phyloP scores from a whole-genome alignment of 2,797 vertebrate genomes.

The Pipistrellus pipistrellus region DNA sequence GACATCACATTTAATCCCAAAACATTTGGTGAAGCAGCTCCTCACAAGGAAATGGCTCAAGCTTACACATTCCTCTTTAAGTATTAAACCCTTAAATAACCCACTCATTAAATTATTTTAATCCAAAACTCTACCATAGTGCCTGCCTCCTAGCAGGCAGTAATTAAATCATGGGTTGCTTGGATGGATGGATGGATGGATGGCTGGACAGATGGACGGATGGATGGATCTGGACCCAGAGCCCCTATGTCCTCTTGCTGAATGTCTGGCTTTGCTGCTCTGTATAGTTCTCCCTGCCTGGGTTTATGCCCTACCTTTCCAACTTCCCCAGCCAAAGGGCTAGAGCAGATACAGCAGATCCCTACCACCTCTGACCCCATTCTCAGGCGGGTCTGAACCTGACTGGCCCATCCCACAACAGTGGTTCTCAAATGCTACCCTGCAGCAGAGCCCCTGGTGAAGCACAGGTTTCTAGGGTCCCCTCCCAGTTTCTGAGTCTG shows the following conservation, averaged over 20 bases:
- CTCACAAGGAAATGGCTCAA: constrained; percentile 63
- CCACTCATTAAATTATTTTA: neutral
- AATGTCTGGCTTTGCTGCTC: neutral
- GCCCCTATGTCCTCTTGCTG: neutral
- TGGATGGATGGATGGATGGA: no score
- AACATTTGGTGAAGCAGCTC: constrained; percentile 64
- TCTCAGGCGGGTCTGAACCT: neutral
- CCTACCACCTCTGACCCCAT: neutral
- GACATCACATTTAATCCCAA: constrained; percentile 3
- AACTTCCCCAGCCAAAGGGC: neutral
- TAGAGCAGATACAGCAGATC: neutral
- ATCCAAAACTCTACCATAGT: neutral
- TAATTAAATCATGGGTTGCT: neutral
- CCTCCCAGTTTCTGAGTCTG: neutral
- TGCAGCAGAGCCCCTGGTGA: neutral
- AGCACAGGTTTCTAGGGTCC: neutral
- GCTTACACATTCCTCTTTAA: neutral
- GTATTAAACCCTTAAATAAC: constrained; percentile 20
- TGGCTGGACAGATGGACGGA: no score
- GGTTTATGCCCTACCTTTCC: neutral
- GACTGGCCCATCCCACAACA: neutral
- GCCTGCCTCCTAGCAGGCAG: neutral
- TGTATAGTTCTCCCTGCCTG: neutral
- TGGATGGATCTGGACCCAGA: neutral
- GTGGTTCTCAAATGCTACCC: neutral